phyloP scores from a whole-genome alignment of 2,797 vertebrate genomes.

The Rousettus madagascariensis region DNA sequence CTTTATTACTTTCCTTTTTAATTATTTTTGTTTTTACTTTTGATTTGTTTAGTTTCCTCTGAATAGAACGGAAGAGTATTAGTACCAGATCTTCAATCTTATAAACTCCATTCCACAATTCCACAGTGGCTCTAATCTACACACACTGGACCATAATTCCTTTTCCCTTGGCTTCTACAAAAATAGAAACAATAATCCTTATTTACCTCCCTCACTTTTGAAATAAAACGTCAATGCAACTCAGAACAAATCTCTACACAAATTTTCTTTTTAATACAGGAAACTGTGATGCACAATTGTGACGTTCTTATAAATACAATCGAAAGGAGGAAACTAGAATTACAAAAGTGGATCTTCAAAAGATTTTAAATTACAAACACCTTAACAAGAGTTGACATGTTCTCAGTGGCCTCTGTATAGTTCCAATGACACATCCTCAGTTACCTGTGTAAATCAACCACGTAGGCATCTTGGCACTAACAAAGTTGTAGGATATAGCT shows the following conservation, averaged over 20 bases:
- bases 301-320: neutral
- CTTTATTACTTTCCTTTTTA: neutral
- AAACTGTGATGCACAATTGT: neutral
- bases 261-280: neutral
- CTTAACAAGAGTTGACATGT: neutral
- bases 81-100: neutral
- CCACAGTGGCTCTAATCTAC: neutral
- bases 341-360: neutral
- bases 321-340: neutral
- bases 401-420: neutral
- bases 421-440: neutral
- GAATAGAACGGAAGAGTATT: conserved; percentile 11
- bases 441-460: neutral
- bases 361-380: conserved; percentile 1
- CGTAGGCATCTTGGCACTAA: neutral
- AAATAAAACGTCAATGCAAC: conserved; percentile 20
- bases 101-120: neutral
- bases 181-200: neutral
- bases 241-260: neutral
- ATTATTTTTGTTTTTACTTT: conserved; percentile 1
- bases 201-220: neutral
- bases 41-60: neutral
- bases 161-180: neutral
- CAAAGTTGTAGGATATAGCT: conserved; percentile 23
- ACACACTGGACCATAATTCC: neutral